Conservation (phyloP, 2,113 vertebrate genomes). For the Oncorhynchus gorbuscha region DNA sequence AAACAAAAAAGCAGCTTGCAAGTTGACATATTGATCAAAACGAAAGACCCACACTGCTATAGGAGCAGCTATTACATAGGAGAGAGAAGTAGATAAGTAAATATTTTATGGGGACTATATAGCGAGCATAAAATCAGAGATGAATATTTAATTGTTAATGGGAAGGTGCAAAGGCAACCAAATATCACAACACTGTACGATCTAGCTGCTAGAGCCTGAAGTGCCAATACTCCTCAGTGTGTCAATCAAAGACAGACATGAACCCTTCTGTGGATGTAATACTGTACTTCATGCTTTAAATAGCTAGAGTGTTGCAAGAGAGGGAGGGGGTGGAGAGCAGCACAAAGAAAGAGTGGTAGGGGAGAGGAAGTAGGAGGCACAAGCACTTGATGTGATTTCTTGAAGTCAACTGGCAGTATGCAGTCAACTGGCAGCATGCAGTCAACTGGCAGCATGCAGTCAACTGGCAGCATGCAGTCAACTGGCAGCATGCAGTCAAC, state of each 20-base stretch:
- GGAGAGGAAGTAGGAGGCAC: not conserved
- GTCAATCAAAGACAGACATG: not conserved
- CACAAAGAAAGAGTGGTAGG: not conserved
- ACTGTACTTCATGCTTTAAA: conserved; percentile 41
- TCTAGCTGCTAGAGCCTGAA: not conserved
- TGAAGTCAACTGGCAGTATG: not conserved
- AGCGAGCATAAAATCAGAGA: conserved; percentile 51
- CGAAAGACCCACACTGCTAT: not conserved
- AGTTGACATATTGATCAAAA: no score
- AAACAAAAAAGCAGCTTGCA: no score
- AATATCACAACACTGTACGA: conserved; percentile 19
- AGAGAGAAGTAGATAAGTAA: conserved; percentile 39
- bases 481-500: no score
- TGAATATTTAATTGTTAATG: conserved; percentile 61
- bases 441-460: no score
- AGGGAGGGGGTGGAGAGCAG: not conserved
- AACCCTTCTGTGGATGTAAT: conserved; percentile 21
- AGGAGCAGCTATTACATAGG: conserved; percentile 14
- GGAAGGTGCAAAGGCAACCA: conserved; percentile 36
- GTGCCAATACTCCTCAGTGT: not conserved
- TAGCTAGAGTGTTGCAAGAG: conserved; percentile 23
- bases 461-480: no score
- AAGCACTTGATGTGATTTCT: not conserved
- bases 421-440: no score
- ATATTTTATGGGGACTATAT: conserved; percentile 65